A percentile compares a stretch with the other conserved stretches of the same genome.
These are phyloP conservation scores for Pardosa pseudoannulata DNA, from an alignment of 2,888 invertebrate species.

Conservation along the genomic window DNA sequence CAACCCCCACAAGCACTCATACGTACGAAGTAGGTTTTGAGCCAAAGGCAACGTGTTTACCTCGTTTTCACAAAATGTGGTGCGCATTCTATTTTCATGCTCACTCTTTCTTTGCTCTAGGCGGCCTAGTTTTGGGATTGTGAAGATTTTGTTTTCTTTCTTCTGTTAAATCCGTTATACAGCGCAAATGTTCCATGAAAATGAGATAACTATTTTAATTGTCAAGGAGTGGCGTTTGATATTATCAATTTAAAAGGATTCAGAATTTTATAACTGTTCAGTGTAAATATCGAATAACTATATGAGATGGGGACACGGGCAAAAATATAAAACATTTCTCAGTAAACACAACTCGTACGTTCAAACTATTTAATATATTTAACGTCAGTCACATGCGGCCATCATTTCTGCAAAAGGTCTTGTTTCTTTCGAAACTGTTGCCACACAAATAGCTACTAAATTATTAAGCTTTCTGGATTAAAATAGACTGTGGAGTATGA, in stretches of 20 bases:
- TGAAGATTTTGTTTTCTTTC: background rate
- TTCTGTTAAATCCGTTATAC: background rate
- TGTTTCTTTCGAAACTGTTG: too few relatives aligned
- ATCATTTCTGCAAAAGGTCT: too few relatives aligned
- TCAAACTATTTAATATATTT: too few relatives aligned
- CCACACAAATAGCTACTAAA: too few relatives aligned
- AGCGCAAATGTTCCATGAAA: conserved; percentile 2
- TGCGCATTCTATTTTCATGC: conserved; percentile 77
- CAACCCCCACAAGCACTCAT: conserved; percentile 46
- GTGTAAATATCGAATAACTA: too few relatives aligned
- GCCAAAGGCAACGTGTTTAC: conserved; percentile 25
- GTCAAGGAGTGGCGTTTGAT: background rate
- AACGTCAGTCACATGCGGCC: too few relatives aligned
- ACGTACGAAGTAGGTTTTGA: conserved; percentile 20
- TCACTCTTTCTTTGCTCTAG: background rate
- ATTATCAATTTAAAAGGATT: background rate
- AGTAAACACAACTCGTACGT: too few relatives aligned
- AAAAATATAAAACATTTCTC: too few relatives aligned
- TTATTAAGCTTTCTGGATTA: too few relatives aligned
- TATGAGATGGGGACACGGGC: too few relatives aligned
- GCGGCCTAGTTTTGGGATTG: background rate
- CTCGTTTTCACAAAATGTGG: conserved; percentile 11
- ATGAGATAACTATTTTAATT: background rate
- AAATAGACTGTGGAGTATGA: too few relatives aligned
- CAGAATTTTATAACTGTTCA: too few relatives aligned